Evolutionary conservation across 2,113 vertebrate species (phyloP).

Genomic region (Atlantisia rogersi): DNA sequence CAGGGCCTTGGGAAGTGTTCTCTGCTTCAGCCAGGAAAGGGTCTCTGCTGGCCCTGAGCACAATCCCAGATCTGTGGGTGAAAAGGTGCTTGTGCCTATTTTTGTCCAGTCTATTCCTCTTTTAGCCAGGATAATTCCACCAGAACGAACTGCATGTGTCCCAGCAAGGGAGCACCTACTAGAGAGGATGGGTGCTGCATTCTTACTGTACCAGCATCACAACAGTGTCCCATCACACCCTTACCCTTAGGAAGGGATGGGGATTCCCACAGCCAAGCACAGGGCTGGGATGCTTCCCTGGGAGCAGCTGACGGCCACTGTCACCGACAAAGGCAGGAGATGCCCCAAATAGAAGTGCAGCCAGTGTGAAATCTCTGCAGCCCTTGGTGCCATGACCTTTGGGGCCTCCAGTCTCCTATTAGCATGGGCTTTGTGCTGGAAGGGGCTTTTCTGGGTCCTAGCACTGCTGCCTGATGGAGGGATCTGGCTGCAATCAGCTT

Average conservation of each 20-base stretch:
- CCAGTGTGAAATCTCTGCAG: neutral
- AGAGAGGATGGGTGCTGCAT: neutral
- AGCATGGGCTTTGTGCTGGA: neutral
- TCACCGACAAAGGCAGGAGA: neutral
- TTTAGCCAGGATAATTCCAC: neutral
- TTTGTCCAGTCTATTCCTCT: neutral
- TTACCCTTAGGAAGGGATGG: neutral
- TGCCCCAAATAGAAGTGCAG: constrained; percentile 7
- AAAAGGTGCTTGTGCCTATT: neutral
- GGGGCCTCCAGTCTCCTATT: neutral
- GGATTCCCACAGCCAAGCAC: neutral
- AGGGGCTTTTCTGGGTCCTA: neutral
- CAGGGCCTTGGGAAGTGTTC: neutral
- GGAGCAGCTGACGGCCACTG: neutral
- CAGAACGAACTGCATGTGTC: fast-evolving
- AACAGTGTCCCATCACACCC: neutral
- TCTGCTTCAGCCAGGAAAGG: neutral
- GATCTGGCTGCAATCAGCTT: neutral
- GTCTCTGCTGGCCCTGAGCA: neutral
- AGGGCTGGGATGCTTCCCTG: neutral
- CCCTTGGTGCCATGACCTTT: neutral
- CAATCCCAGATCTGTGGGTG: neutral
- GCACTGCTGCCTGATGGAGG: neutral
- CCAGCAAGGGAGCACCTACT: neutral
- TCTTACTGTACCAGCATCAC: fast-evolving